Evolutionary conservation across 2,797 vertebrate genomes (phyloP).

Genomic region (Pagetopsis macropterus): DNA sequence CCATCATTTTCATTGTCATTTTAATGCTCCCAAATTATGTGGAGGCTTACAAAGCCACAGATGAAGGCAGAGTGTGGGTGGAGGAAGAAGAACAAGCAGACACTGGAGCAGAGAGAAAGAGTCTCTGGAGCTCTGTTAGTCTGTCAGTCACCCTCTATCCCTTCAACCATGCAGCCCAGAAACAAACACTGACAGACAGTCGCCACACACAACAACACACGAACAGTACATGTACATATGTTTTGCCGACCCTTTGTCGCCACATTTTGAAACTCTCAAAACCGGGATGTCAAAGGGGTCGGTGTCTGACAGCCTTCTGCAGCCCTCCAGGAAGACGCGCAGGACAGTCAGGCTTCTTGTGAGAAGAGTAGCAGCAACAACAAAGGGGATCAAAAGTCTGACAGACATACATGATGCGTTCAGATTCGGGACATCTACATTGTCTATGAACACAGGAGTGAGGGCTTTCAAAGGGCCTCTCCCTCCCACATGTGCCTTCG

Average conservation of each 20-base stretch:
- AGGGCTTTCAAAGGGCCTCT: slow-evolving; percentile 47
- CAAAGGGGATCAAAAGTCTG: slow-evolving; percentile 73
- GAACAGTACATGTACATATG: slow-evolving; percentile 25
- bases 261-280: slow-evolving; percentile 72
- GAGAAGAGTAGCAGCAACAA: slow-evolving; percentile 58
- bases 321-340: slow-evolving; percentile 57
- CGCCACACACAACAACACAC: slow-evolving; percentile 38
- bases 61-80: slow-evolving; percentile 78
- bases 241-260: slow-evolving; percentile 59
- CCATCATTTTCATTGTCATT: slow-evolving; percentile 83
- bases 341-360: slow-evolving; percentile 67
- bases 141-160: slow-evolving; percentile 80
- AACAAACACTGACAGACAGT: slow-evolving; percentile 52
- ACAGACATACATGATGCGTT: slow-evolving; percentile 62
- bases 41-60: slow-evolving; percentile 77
- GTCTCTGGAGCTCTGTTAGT: slow-evolving; percentile 70
- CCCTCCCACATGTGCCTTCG: slow-evolving; percentile 30
- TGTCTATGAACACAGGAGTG: slow-evolving; percentile 56
- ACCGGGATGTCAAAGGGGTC: slow-evolving; percentile 71
- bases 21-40: slow-evolving; percentile 80
- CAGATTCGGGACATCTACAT: slow-evolving; percentile 55
- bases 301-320: slow-evolving; percentile 74
- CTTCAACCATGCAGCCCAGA: slow-evolving; percentile 53
- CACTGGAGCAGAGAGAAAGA: slow-evolving; percentile 57
- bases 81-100: slow-evolving; percentile 68